Evolutionary conservation across 2,797 vertebrate species (phyloP).

Genomic region (Tympanoctomys barrerae): DNA sequence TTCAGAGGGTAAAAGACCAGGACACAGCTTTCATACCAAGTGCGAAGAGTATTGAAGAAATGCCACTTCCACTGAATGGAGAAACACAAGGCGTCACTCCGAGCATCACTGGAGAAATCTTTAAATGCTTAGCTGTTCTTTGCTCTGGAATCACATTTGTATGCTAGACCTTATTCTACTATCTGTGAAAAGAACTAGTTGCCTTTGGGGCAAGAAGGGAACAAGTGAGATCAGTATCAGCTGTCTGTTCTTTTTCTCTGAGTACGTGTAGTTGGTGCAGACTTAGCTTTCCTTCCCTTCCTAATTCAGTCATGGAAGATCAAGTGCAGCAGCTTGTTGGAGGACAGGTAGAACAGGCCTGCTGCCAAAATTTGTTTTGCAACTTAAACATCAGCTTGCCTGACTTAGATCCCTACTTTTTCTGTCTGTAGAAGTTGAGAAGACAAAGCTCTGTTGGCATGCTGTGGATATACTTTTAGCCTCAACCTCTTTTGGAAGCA

Average conservation of each 20-base stretch:
- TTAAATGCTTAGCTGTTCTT: constrained; percentile 53
- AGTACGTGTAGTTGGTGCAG: background rate
- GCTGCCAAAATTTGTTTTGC: background rate
- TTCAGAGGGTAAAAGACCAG: constrained; percentile 85
- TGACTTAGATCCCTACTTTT: background rate
- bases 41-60: constrained; percentile 81
- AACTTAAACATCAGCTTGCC: background rate
- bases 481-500: background rate
- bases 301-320: background rate
- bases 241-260: background rate
- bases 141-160: background rate
- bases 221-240: background rate
- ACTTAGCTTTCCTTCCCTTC: background rate
- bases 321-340: background rate
- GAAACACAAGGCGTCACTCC: constrained; percentile 76
- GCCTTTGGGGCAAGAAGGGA: background rate
- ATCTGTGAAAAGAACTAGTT: constrained; percentile 47
- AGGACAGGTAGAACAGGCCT: background rate
- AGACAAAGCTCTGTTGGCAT: background rate
- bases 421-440: background rate
- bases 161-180: background rate
- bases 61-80: constrained; percentile 78
- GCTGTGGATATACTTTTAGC: background rate
- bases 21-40: constrained; percentile 79
- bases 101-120: constrained; percentile 67